Evolutionary conservation across 2,113 vertebrate genomes (phyloP), one percentile per base, ranked within the genome.

Genomic region (Eupsittula cactorum): DNA sequence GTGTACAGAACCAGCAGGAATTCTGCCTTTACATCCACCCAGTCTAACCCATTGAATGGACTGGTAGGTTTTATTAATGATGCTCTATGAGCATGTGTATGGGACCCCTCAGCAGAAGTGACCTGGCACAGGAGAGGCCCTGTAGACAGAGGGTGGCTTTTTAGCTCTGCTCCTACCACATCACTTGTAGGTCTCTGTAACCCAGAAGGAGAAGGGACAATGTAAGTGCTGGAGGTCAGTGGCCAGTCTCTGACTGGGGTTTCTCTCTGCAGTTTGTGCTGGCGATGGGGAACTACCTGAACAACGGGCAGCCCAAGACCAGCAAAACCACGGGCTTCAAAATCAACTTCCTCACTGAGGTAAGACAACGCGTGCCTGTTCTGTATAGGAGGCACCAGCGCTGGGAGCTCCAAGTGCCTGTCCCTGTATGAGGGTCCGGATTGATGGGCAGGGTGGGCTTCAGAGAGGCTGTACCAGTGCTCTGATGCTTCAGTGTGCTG

Each of bases 201-300:
- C 39, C 49, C 71, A n/a, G 18, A 44, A n/a, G 13, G 55, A 33
- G 37, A 9, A 16, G 62, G 42, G 64, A 8, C 4, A 1, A 15
- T 7, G 0, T 0, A 13, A 19, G 46, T 28, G 29, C 86, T 44
- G 67, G 65, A 39, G 35, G 9, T 24, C 41, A 11, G 27, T 6
- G 63, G 17, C 29, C 33, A n/a, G 42, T 27, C 49, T 5, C 4
- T 80, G 52, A 75, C 78, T 24, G 62, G 14, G 5, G 27, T 25
- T 83, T 81, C 71, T 67, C 79, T 85, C 83, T 68, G 76, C 98
- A 99, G 99, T 99, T 99, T 70, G 99, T 99, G 81, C 97, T 99
- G 82, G 99, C 99, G 2, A 99, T 99, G 99, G 99, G 99, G n/a
- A 99, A 99, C 94, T 99, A 99, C 82, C 98, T 99, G 94, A 99